Evolutionary conservation across 2,113 vertebrate genomes (phyloP).

Genomic region (Centropus bengalensis): DNA sequence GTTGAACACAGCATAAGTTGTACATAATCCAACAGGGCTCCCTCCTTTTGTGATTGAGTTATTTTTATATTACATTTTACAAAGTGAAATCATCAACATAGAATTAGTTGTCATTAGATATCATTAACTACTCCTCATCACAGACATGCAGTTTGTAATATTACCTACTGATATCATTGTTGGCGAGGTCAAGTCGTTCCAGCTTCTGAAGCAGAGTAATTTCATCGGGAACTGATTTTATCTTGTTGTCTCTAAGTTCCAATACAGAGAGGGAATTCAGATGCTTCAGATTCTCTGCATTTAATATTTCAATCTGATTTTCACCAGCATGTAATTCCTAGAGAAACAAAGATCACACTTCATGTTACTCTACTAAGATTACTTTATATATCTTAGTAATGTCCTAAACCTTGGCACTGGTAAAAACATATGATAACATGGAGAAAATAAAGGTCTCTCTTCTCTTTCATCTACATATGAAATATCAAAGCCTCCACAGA

Average conservation of each 20-base stretch:
- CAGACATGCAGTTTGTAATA: neutral
- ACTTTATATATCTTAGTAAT: neutral
- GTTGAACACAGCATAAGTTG: neutral
- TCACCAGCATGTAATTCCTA: constrained; percentile 93
- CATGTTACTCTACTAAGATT: neutral
- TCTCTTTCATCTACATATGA: neutral
- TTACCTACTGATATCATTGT: constrained; percentile 94
- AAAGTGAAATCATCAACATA: neutral
- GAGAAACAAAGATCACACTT: neutral
- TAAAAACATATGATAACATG: rapidly evolving
- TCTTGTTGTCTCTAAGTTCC: constrained; percentile 95
- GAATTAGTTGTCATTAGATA: neutral
- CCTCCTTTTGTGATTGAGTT: neutral
- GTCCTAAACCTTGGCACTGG: neutral
- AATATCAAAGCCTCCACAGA: neutral
- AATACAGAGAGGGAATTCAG: constrained; percentile 85
- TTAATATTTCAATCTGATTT: constrained; percentile 89
- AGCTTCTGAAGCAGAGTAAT: constrained; percentile 83
- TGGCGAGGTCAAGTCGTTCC: constrained; percentile 90
- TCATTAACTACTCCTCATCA: neutral
- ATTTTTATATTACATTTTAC: neutral
- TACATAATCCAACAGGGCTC: neutral
- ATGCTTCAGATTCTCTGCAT: constrained; percentile 82
- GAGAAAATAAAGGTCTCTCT: neutral
- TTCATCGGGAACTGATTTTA: constrained; percentile 87